These are phyloP conservation scores for Puntigrus tetrazona DNA, from an alignment of 2,113 vertebrate species.

Conservation along the genomic window DNA sequence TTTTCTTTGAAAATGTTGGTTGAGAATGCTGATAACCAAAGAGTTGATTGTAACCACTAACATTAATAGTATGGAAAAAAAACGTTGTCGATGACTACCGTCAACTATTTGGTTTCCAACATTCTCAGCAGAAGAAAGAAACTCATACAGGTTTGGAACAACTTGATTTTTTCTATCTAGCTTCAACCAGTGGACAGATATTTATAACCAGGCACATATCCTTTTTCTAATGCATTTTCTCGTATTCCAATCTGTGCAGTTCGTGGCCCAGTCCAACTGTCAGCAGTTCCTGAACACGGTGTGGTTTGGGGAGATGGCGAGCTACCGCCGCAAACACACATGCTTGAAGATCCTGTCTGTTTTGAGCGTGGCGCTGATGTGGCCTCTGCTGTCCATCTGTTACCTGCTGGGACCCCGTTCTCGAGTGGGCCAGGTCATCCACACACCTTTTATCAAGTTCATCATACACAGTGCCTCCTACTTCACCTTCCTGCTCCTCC, in stretches of 20 bases:
- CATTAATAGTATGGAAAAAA: background rate
- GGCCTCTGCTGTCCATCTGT: slow-evolving; percentile 93
- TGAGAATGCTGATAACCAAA: background rate
- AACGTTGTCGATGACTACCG: background rate
- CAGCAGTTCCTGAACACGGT: slow-evolving; percentile 99
- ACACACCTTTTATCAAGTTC: slow-evolving; percentile 98
- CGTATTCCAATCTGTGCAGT: slow-evolving; percentile 71
- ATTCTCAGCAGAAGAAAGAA: background rate
- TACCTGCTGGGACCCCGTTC: slow-evolving; percentile 96
- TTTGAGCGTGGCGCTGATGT: slow-evolving; percentile 88
- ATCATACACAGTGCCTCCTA: slow-evolving; percentile 99
- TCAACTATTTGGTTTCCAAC: background rate
- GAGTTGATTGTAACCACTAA: background rate
- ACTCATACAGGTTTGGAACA: background rate
- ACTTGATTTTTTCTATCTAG: background rate
- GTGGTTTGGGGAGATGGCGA: slow-evolving; percentile 99
- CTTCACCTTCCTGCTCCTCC: slow-evolving; percentile 92
- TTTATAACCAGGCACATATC: background rate
- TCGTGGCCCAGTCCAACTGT: slow-evolving; percentile 98
- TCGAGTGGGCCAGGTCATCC: slow-evolving; percentile 93
- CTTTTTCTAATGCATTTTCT: background rate
- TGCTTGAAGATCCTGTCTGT: slow-evolving; percentile 95
- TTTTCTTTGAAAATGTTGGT: background rate
- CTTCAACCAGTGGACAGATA: background rate
- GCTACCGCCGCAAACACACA: slow-evolving; percentile 94